phyloP scores from a whole-genome alignment of 2,113 vertebrate genomes.

The Elaphurus davidianus region DNA sequence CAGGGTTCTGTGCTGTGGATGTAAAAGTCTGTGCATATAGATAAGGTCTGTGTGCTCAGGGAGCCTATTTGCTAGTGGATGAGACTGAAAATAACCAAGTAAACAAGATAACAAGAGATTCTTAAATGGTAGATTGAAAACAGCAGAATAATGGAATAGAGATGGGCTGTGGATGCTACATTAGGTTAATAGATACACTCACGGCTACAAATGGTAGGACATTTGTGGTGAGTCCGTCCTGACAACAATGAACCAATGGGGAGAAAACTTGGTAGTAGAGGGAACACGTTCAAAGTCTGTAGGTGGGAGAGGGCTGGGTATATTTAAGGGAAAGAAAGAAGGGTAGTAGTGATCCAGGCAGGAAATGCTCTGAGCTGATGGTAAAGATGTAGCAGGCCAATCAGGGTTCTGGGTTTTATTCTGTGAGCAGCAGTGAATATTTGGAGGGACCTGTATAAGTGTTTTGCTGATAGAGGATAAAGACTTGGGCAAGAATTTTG shows the following conservation, averaged over 20 bases:
- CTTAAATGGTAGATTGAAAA: neutral
- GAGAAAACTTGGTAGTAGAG: neutral
- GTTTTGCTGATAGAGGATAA: neutral
- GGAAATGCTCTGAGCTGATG: neutral
- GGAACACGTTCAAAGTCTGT: fast-evolving
- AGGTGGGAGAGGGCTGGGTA: neutral
- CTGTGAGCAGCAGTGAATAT: neutral
- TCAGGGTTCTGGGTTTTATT: neutral
- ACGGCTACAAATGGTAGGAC: neutral
- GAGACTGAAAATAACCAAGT: neutral
- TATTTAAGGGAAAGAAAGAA: neutral
- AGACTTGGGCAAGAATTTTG: neutral
- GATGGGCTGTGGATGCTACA: neutral
- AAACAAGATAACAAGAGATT: neutral
- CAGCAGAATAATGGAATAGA: neutral
- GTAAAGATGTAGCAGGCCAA: neutral
- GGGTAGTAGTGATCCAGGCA: neutral
- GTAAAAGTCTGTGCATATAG: neutral
- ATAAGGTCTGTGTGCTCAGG: neutral
- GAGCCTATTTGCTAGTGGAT: neutral
- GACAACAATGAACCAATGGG: neutral
- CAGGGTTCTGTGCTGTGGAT: neutral
- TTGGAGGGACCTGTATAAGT: neutral
- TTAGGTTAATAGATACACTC: neutral
- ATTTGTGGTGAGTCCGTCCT: neutral